A percentile compares a stretch with the other conserved stretches of the same genome.
Conservation (phyloP, 2,888 invertebrate species). For the Cerastis rubricosa region DNA sequence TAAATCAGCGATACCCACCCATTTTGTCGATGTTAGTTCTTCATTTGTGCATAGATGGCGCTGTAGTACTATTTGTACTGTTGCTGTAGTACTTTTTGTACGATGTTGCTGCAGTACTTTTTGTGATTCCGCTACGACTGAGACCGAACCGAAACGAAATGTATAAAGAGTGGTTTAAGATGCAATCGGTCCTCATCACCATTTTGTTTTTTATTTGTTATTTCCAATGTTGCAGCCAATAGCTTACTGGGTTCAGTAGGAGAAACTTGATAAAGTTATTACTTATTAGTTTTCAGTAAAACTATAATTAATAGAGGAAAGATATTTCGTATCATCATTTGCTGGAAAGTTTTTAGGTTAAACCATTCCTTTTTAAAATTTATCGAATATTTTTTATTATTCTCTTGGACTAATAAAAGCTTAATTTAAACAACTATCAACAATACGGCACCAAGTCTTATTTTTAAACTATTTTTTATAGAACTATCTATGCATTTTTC, state of each 20-base stretch:
- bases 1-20: conserved; percentile 10
- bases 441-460: conserved; percentile 64
- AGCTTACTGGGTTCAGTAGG: not conserved
- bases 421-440: conserved; percentile 60
- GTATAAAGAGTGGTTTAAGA: not conserved
- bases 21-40: not conserved
- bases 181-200: too few species aligned
- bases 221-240: not conserved
- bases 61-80: not conserved
- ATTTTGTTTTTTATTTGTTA: too few species aligned
- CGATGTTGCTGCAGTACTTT: not conserved
- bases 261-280: not conserved
- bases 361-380: not conserved
- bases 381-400: conserved; percentile 10
- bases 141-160: not conserved
- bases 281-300: not conserved
- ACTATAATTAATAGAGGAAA: not conserved
- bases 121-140: not conserved
- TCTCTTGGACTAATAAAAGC: conserved; percentile 37
- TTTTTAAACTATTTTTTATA: conserved; percentile 23
- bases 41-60: not conserved
- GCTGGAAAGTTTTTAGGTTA: not conserved
- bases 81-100: not conserved
- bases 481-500: conserved; percentile 20
- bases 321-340: not conserved